Base-by-base conservation (phyloP, 2,797 vertebrate genomes). In the Tiaroga cobitis region DNA sequence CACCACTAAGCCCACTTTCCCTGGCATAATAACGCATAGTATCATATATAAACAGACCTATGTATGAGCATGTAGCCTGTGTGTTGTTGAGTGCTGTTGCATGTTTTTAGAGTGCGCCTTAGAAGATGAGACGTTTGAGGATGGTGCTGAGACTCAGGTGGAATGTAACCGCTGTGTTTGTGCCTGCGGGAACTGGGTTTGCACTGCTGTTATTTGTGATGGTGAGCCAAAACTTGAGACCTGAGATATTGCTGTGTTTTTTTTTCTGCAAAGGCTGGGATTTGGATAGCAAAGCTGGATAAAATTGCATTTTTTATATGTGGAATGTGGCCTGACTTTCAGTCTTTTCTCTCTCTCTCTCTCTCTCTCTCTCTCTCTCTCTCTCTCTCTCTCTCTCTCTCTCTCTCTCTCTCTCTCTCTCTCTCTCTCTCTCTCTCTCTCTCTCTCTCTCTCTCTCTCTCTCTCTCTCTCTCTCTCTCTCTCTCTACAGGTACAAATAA, bases 141-240 rank as follows among this genome's bases (percentile, higher is more conserved):
- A 98, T 0, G 97, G 97, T 84, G 96, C 97, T 0, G 96, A 98
- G 92, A 97, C 97, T 2, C 95, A 95, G 86, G 95, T 97, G 93
- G 96, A 97, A 85, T 99, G 97, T 85, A 99, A 99, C 91, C 96
- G 96, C 86, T 99, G 97, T 4, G 96, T 99, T 88, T 98, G 97
- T 70, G 97, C 97, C 88, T 98, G 97, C 18, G 97, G 97, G 4
- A 98, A 97, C 94, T 99, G 97, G 97, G 97, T 98, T 81, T 99
- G 97, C 95, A 99, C 97, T 0, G 96, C 97, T 49, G 95, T 99
- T 94, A 96, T 94, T 0, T 99, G 97, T 83, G 94, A 96, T 0
- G 97, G 97, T 99, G 91, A 92, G 91, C 16, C 8, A 5, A 15
- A 24, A 46, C 63, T 32, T 16, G 43, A 13, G 26, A 65, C 26